Percentiles rank a stretch among this genome's conserved stretches.
These are phyloP conservation scores for Spilarctia lutea DNA, from an alignment of 2,888 invertebrate species.

Conservation along the genomic window DNA sequence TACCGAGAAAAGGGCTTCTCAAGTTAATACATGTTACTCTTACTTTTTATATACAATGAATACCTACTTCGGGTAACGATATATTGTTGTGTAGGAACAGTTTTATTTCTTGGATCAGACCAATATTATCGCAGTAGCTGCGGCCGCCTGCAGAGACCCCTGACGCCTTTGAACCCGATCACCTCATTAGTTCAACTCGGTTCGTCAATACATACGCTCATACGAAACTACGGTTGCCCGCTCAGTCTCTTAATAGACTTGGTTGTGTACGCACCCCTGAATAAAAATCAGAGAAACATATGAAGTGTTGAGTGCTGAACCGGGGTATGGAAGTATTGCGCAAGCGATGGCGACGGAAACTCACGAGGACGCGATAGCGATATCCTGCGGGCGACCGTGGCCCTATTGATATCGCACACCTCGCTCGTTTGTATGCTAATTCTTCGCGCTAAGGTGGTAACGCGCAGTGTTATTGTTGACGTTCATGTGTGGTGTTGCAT, in stretches of 20 bases:
- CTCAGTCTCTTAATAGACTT: constrained; percentile 78
- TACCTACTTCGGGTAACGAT: constrained; percentile 6
- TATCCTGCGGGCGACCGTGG: constrained; percentile 85
- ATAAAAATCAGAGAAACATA: constrained; percentile 56
- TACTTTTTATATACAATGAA: constrained; percentile 21
- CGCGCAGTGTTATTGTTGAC: constrained; percentile 67
- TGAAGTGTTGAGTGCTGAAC: constrained; percentile 52
- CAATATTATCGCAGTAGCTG: constrained; percentile 68
- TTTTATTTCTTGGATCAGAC: constrained; percentile 42
- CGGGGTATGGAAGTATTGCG: constrained; percentile 64
- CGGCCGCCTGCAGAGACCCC: constrained; percentile 72
- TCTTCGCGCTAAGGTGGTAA: constrained; percentile 66
- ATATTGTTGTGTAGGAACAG: constrained; percentile 2
- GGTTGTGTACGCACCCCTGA: constrained; percentile 75
- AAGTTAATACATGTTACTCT: constrained; percentile 22
- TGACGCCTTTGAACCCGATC: constrained; percentile 83
- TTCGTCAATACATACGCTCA: constrained; percentile 73
- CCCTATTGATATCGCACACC: constrained; percentile 78
- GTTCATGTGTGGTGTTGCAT: constrained; percentile 62
- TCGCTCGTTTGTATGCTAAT: constrained; percentile 81
- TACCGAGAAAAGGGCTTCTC: constrained; percentile 28
- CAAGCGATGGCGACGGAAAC: constrained; percentile 79
- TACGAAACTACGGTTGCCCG: constrained; percentile 68
- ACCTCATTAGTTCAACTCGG: constrained; percentile 81
- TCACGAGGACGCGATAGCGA: constrained; percentile 76